A percentile compares a stretch with the other conserved stretches of the same genome.
phyloP scores from a whole-genome alignment of 2,113 vertebrate species.

The Rhabdornis inornatus region DNA sequence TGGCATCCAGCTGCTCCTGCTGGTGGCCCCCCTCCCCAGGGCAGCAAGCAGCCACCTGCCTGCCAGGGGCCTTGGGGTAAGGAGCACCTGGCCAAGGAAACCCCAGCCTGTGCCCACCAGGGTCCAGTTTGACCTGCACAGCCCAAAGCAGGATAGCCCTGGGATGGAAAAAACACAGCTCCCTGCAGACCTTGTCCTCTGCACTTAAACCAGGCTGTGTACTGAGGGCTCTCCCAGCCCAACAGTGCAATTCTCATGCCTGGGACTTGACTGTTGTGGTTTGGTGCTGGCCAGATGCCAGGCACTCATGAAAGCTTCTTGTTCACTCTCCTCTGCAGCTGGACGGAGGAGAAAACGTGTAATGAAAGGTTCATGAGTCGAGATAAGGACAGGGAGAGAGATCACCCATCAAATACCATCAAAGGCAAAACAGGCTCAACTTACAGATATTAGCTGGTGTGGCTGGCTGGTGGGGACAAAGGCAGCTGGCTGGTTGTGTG shows the following conservation, averaged over 20 bases:
- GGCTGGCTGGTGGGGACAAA: neutral
- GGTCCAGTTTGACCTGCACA: neutral
- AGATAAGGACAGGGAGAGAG: neutral
- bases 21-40: rapidly evolving
- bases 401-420: neutral
- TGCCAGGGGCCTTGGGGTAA: rapidly evolving
- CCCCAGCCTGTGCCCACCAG: neutral
- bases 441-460: rapidly evolving
- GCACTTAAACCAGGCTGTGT: neutral
- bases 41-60: neutral
- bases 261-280: neutral
- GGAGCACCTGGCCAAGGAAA: neutral
- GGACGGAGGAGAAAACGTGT: neutral
- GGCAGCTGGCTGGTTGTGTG: neutral
- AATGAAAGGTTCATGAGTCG: neutral
- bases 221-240: neutral
- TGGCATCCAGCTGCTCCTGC: neutral
- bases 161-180: rapidly evolving
- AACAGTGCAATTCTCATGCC: neutral
- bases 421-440: neutral
- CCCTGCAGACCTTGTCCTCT: neutral
- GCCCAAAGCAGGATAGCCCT: neutral
- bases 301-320: neutral
- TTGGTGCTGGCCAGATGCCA: neutral
- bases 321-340: neutral